A percentile compares a stretch with the other conserved stretches of the same genome.
Conservation (phyloP, 2,888 invertebrate species). For the Mystacides longicornis region DNA sequence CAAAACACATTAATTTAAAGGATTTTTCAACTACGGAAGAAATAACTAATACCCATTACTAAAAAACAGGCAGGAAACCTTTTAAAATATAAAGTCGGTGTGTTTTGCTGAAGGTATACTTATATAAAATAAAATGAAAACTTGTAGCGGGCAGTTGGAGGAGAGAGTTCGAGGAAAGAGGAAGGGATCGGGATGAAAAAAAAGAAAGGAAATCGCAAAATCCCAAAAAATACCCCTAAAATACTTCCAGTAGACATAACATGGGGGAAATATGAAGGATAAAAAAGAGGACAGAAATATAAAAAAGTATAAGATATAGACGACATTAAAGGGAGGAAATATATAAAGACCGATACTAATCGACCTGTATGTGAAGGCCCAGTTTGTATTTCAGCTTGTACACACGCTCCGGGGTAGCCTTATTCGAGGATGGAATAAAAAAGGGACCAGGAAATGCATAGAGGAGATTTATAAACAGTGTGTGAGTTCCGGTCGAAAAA, state of each 20-base stretch:
- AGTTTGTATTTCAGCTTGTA: not conserved
- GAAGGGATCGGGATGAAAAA: conserved; percentile 12
- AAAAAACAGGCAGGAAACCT: too few species aligned
- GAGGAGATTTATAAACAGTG: not conserved
- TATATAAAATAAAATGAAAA: too few species aligned
- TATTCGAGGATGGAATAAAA: too few species aligned
- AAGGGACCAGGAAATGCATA: conserved; percentile 9
- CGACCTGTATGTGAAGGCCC: not conserved
- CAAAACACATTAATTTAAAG: too few species aligned
- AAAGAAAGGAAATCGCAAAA: conserved; percentile 13
- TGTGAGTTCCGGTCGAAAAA: not conserved
- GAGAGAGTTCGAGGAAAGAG: too few species aligned
- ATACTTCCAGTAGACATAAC: conserved; percentile 6
- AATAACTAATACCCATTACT: too few species aligned
- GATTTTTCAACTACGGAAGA: too few species aligned
- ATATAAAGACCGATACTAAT: not conserved
- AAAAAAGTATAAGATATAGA: not conserved
- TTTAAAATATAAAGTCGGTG: too few species aligned
- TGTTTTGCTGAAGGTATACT: too few species aligned
- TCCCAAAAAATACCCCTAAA: conserved; percentile 7
- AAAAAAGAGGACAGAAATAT: not conserved
- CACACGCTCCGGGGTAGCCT: too few species aligned
- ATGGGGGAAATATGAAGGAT: conserved; percentile 10
- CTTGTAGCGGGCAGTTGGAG: too few species aligned
- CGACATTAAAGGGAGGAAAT: not conserved